Evolutionary conservation across 2,113 vertebrate genomes (phyloP).

Genomic region (Equus przewalskii): DNA sequence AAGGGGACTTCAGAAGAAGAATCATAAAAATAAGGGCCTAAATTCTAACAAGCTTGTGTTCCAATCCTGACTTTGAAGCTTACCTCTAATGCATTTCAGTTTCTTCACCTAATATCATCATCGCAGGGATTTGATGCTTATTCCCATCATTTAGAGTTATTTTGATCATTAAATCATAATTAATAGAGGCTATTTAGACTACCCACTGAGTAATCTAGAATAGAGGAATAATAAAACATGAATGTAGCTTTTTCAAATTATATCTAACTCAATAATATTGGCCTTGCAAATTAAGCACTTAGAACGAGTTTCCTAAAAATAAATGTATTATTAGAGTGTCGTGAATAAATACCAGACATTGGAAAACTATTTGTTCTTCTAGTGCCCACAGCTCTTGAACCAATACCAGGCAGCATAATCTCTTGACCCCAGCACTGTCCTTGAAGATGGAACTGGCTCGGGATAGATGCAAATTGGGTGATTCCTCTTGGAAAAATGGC

Average conservation of each 20-base stretch:
- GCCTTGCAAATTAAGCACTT: background rate
- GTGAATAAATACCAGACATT: background rate
- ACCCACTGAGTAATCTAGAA: background rate
- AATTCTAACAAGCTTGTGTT: background rate
- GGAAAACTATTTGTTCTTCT: background rate
- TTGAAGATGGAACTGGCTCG: background rate
- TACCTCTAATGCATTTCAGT: background rate
- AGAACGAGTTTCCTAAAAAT: background rate
- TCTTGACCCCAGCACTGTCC: fast-evolving
- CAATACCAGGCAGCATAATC: background rate
- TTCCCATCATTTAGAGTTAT: background rate
- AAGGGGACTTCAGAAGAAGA: background rate
- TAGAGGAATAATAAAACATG: background rate
- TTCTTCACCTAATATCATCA: background rate
- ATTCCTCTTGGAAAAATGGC: background rate
- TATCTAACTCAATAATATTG: background rate
- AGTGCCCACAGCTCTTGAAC: background rate
- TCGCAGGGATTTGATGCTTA: background rate
- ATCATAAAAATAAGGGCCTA: background rate
- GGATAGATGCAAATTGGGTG: background rate
- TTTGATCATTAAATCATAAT: background rate
- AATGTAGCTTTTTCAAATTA: background rate
- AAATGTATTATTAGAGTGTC: background rate
- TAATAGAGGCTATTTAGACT: background rate
- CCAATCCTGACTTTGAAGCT: background rate